Percentiles rank a stretch among this genome's conserved stretches.
Evolutionary conservation across 2,113 vertebrate species (phyloP).

Genomic region (Cinclus cinclus): DNA sequence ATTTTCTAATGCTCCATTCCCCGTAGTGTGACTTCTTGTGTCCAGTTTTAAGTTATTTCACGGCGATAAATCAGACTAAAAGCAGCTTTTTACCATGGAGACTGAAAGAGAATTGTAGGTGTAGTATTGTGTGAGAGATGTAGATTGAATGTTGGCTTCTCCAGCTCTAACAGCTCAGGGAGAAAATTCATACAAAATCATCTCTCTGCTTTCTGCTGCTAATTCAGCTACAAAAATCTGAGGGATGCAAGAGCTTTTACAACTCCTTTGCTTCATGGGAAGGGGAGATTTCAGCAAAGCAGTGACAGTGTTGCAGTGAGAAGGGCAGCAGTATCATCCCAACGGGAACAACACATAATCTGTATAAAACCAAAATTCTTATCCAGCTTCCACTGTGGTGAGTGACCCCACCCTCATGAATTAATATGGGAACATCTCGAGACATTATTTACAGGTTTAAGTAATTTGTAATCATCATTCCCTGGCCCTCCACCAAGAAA

Average conservation of each 20-base stretch:
- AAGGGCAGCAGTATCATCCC: neutral
- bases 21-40: fast-evolving
- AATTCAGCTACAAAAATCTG: neutral
- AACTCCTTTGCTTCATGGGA: neutral
- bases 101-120: neutral
- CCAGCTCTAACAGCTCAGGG: neutral
- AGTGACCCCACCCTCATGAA: neutral
- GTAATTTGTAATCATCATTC: neutral
- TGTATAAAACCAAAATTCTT: neutral
- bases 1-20: neutral
- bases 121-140: neutral
- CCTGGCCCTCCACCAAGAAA: neutral
- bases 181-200: neutral
- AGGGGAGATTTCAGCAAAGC: neutral
- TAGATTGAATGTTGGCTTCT: neutral
- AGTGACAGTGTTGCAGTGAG: neutral
- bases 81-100: neutral
- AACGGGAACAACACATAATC: neutral
- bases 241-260: neutral
- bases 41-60: neutral
- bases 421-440: neutral
- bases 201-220: neutral
- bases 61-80: neutral
- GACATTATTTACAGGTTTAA: neutral
- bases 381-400: neutral